These are phyloP conservation scores for Heliconius ismenius DNA, from an alignment of 2,888 invertebrate genomes.

Conservation along the genomic window DNA sequence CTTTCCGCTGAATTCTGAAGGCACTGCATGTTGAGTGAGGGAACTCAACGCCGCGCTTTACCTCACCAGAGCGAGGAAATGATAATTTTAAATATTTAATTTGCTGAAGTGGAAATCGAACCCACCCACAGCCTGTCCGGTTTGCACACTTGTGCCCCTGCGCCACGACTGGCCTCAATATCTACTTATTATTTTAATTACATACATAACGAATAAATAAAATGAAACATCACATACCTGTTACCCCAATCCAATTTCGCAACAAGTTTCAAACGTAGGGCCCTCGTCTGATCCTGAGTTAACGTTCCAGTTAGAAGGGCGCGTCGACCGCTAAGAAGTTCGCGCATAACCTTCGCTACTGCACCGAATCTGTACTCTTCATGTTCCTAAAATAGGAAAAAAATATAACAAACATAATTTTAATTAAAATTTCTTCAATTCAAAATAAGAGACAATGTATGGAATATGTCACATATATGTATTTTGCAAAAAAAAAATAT, in stretches of 20 bases:
- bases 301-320: slow-evolving; percentile 93
- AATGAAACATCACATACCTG: slow-evolving; percentile 83
- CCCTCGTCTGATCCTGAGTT: slow-evolving; percentile 94
- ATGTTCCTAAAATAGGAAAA: slow-evolving; percentile 83
- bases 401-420: not conserved
- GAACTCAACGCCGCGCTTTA: not conserved
- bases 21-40: too few species aligned
- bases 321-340: slow-evolving; percentile 91
- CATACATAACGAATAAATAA: not conserved
- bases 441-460: not conserved
- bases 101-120: too few species aligned
- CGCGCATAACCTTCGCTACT: slow-evolving; percentile 93
- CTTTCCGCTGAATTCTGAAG: too few species aligned
- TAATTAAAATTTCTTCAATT: not conserved
- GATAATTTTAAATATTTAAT: not conserved
- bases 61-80: not conserved
- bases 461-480: not conserved
- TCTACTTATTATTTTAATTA: too few species aligned
- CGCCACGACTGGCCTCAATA: too few species aligned
- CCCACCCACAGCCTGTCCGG: too few species aligned
- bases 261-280: slow-evolving; percentile 92
- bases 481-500: not conserved
- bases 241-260: slow-evolving; percentile 98
- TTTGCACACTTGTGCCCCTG: too few species aligned
- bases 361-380: slow-evolving; percentile 92